Conservation (phyloP, 2,888 invertebrate genomes). For the Pristionchus entomophagus region DNA sequence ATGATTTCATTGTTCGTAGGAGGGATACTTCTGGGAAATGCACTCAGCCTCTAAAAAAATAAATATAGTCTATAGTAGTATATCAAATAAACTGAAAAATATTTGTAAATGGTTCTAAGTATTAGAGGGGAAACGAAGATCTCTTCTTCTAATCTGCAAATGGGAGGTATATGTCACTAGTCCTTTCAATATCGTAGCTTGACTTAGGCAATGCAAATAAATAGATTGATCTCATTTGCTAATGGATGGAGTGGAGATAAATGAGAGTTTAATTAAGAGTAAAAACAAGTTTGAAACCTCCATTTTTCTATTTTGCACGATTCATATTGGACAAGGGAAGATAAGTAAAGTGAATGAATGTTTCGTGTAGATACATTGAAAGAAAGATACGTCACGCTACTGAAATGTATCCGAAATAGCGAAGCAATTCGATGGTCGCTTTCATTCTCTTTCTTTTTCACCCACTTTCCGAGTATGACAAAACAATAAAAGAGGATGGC, state of each 20-base stretch:
- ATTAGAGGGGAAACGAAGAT: too few relatives aligned
- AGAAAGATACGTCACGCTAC: neutral
- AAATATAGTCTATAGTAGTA: too few relatives aligned
- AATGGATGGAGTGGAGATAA: neutral
- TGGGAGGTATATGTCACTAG: too few relatives aligned
- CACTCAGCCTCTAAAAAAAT: too few relatives aligned
- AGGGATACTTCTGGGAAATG: too few relatives aligned
- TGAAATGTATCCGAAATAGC: neutral
- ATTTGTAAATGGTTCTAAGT: too few relatives aligned
- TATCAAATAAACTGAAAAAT: too few relatives aligned
- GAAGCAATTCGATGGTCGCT: neutral
- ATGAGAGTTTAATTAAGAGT: neutral
- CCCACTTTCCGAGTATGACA: neutral
- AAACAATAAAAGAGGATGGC: slow-evolving; percentile 5
- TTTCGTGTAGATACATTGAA: neutral
- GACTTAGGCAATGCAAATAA: too few relatives aligned
- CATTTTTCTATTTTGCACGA: neutral
- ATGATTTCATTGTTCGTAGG: too few relatives aligned
- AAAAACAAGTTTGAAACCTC: neutral
- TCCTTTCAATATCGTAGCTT: too few relatives aligned
- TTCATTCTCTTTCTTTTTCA: neutral
- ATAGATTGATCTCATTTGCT: neutral
- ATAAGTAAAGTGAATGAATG: neutral
- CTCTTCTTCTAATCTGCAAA: too few relatives aligned
- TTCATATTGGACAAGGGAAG: neutral